Conservation (phyloP, 2,113 vertebrate genomes). For the Salvator merianae region DNA sequence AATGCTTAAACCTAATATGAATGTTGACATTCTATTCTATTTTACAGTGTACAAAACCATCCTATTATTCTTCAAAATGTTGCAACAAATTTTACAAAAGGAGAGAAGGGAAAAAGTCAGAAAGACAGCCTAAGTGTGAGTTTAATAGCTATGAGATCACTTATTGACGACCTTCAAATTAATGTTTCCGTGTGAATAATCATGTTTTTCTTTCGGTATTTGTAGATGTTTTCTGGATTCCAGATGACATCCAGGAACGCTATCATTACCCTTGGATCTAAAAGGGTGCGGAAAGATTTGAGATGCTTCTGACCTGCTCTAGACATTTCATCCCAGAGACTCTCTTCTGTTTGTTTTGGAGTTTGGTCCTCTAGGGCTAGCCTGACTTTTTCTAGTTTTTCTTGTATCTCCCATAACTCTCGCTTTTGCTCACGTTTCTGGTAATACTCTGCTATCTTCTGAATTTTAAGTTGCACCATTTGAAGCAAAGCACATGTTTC, state of each 20-base stretch:
- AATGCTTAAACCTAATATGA: background rate
- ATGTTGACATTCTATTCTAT: background rate
- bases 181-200: background rate
- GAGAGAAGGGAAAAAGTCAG: background rate
- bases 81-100: background rate
- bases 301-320: background rate
- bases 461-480: slow-evolving; percentile 74
- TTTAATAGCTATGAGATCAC: background rate
- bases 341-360: slow-evolving; percentile 61
- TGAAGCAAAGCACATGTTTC: slow-evolving; percentile 71
- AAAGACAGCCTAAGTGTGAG: background rate
- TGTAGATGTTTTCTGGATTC: slow-evolving; percentile 1
- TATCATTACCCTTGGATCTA: background rate
- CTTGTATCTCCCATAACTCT: slow-evolving; percentile 72
- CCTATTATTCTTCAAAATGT: background rate
- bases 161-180: slow-evolving; percentile 10
- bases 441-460: slow-evolving; percentile 68
- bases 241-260: background rate
- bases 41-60: background rate
- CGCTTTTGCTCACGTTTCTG: slow-evolving; percentile 77
- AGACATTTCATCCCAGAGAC: background rate
- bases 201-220: background rate
- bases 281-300: background rate
- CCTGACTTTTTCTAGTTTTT: slow-evolving; percentile 70
- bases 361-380: slow-evolving; percentile 75